These are phyloP conservation scores for Eupristina koningsbergeri DNA, from an alignment of 1,140 invertebrate species.

Conservation along the genomic window DNA sequence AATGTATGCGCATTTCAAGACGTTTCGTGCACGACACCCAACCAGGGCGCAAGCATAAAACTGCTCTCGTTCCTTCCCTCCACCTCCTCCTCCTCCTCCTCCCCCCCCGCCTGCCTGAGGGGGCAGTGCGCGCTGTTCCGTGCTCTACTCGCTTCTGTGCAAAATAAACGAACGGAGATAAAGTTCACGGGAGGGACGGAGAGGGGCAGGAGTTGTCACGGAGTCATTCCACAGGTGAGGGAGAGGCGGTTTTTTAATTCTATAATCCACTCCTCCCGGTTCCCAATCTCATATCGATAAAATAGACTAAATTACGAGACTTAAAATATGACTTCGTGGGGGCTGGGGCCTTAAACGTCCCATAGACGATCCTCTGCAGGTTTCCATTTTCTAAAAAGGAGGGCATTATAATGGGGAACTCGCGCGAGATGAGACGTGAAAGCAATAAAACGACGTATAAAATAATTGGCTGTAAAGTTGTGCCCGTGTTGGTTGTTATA, in stretches of 20 bases:
- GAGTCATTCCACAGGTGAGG: slow-evolving; percentile 32
- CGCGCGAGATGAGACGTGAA: slow-evolving; percentile 53
- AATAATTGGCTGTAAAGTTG: slow-evolving; percentile 72
- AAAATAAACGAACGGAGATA: slow-evolving; percentile 20
- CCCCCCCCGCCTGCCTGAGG: too few relatives aligned
- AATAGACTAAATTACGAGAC: slow-evolving; percentile 27
- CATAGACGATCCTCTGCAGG: background rate
- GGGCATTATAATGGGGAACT: slow-evolving; percentile 39
- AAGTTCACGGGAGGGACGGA: background rate
- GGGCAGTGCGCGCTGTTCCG: background rate
- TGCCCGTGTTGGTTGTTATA: slow-evolving; percentile 45
- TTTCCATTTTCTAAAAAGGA: slow-evolving; percentile 47
- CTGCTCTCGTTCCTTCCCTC: background rate
- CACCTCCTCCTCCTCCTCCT: too few relatives aligned
- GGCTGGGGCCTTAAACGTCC: background rate
- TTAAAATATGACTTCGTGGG: slow-evolving; percentile 13
- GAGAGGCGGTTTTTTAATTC: background rate
- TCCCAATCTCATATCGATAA: slow-evolving; percentile 25
- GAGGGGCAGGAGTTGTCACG: background rate
- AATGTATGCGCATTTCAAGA: slow-evolving; percentile 72
- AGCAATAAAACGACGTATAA: slow-evolving; percentile 67
- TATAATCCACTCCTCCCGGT: background rate
- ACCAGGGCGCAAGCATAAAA: slow-evolving; percentile 45
- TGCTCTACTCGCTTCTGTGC: slow-evolving; percentile 47
- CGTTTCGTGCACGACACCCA: slow-evolving; percentile 65